A percentile compares a stretch with the other conserved stretches of the same genome.
Evolutionary conservation across 2,113 vertebrate species (phyloP).

Genomic region (Lagopus muta): DNA sequence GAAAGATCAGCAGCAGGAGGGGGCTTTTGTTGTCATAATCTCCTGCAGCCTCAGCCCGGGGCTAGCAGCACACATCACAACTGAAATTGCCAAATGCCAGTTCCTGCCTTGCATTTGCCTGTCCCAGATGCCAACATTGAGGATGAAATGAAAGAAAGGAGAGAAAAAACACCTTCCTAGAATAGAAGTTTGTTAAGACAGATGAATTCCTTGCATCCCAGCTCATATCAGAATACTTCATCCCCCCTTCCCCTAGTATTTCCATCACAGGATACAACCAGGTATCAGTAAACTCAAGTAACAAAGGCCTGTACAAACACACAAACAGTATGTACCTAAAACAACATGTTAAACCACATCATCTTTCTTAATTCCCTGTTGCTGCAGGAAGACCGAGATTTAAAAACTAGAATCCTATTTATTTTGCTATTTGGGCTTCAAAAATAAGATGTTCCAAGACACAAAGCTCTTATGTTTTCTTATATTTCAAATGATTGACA

Average conservation of each 20-base stretch:
- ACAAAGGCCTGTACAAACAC: background rate
- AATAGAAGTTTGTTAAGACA: background rate
- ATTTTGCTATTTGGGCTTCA: background rate
- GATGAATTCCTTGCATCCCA: background rate
- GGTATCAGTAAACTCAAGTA: background rate
- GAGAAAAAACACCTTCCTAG: background rate
- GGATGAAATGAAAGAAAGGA: background rate
- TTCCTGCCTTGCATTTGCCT: background rate
- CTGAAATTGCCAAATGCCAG: background rate
- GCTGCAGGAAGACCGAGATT: background rate
- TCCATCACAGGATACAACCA: background rate
- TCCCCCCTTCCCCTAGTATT: background rate
- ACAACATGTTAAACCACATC: background rate
- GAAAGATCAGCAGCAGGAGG: background rate
- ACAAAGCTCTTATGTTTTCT: background rate
- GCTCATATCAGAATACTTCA: background rate
- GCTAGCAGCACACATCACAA: background rate
- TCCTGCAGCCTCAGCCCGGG: background rate
- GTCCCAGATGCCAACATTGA: background rate
- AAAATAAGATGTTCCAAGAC: background rate
- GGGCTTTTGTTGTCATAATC: rapidly evolving
- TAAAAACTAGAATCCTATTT: background rate
- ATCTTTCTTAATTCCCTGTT: background rate
- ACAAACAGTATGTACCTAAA: background rate
- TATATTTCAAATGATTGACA: background rate